Conservation (phyloP, 2,888 invertebrate genomes). For the Eudasyphora cyanicolor region DNA sequence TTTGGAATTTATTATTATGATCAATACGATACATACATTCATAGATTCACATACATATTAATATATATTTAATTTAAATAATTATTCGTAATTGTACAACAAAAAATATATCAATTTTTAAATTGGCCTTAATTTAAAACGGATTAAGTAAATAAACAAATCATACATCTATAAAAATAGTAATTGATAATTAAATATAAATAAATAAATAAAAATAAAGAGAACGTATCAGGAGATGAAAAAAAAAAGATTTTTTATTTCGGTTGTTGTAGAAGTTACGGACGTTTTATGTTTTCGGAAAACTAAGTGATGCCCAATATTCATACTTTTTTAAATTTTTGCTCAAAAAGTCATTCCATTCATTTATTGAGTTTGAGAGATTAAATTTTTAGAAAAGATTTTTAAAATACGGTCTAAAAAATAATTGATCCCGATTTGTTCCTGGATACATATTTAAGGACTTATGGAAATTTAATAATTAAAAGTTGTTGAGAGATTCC, state of each 20-base stretch:
- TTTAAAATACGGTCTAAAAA: no score
- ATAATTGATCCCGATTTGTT: no score
- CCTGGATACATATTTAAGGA: no score
- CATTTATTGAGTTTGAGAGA: no score
- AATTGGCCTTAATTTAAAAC: constrained; percentile 59
- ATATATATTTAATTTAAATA: constrained; percentile 3
- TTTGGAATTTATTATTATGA: neutral
- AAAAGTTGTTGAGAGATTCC: no score
- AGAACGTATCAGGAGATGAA: constrained; percentile 23
- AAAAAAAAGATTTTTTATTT: neutral
- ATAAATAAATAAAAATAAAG: constrained; percentile 14
- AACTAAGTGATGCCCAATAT: no score
- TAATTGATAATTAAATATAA: constrained; percentile 48
- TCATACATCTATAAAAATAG: constrained; percentile 41
- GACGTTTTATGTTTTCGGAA: no score
- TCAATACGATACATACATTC: constrained; percentile 1
- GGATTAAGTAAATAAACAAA: constrained; percentile 21
- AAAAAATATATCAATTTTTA: constrained; percentile 45
- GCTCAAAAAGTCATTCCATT: no score
- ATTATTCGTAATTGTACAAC: constrained; percentile 10
- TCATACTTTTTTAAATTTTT: no score
- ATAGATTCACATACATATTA: neutral
- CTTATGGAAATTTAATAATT: no score
- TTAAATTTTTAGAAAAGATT: no score
- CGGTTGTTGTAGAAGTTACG: no score